Conservation (phyloP, 2,888 invertebrate genomes). For the Alviniconcha strummeri region DNA sequence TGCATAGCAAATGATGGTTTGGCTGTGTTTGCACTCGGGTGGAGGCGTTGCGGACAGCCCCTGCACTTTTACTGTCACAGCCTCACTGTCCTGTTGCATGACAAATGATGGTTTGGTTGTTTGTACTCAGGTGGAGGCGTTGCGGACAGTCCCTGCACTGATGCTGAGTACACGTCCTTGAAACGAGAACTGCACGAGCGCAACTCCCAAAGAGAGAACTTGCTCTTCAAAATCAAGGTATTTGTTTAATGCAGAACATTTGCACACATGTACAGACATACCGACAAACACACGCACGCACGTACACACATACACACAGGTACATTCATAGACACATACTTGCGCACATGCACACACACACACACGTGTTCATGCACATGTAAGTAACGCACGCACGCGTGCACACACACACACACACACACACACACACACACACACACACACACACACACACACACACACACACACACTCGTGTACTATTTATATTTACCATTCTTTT, state of each 20-base stretch:
- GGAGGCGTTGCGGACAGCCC: no score
- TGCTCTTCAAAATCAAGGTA: constrained; percentile 61
- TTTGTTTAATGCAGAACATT: background rate
- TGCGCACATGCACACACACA: background rate
- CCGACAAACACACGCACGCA: background rate
- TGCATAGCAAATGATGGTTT: no score
- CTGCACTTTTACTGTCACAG: no score
- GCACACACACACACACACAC: no score
- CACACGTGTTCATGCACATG: background rate
- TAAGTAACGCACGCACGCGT: no score
- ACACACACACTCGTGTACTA: no score
- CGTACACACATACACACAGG: background rate
- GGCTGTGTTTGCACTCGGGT: no score
- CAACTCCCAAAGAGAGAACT: constrained; percentile 62
- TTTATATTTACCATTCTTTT: no score
- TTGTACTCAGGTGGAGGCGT: background rate
- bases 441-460: no score
- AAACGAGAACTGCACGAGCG: constrained; percentile 60
- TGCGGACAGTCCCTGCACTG: background rate
- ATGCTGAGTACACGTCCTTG: constrained; percentile 58
- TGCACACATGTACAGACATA: background rate
- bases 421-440: no score
- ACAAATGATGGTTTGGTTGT: no score
- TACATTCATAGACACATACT: background rate
- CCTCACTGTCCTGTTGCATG: no score